These are phyloP conservation scores for Spodoptera frugiperda DNA, from an alignment of 1,140 invertebrate genomes.

Conservation along the genomic window DNA sequence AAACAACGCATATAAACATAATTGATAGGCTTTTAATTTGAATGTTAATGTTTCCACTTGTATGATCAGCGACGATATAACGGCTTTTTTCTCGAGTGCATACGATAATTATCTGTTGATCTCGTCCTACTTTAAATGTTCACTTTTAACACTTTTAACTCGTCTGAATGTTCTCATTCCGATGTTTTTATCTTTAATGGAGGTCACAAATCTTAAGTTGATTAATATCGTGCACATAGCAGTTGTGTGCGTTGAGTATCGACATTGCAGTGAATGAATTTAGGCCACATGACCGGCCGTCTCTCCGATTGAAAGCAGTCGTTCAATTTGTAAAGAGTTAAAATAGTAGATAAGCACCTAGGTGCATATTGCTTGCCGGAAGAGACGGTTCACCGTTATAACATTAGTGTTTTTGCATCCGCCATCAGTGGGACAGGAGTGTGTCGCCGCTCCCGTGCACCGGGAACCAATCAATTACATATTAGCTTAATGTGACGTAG, in stretches of 20 bases:
- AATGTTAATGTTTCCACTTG: slow-evolving; percentile 59
- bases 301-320: slow-evolving; percentile 56
- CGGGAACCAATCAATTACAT: slow-evolving; percentile 84
- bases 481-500: slow-evolving; percentile 83
- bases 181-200: slow-evolving; percentile 50
- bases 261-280: slow-evolving; percentile 49
- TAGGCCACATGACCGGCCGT: slow-evolving; percentile 58
- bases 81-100: slow-evolving; percentile 55
- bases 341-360: slow-evolving; percentile 53
- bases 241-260: slow-evolving; percentile 47
- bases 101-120: slow-evolving; percentile 56
- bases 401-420: slow-evolving; percentile 83
- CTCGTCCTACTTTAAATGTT: slow-evolving; percentile 60
- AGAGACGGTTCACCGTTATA: slow-evolving; percentile 73
- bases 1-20: slow-evolving; percentile 56
- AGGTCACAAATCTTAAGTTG: slow-evolving; percentile 52
- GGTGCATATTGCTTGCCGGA: slow-evolving; percentile 64
- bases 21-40: slow-evolving; percentile 63
- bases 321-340: slow-evolving; percentile 65
- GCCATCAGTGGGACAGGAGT: slow-evolving; percentile 77
- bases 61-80: slow-evolving; percentile 61
- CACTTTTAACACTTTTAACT: slow-evolving; percentile 59
- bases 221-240: slow-evolving; percentile 58
- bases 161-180: slow-evolving; percentile 54
- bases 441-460: slow-evolving; percentile 64